phyloP scores from a whole-genome alignment of 2,888 invertebrate species.

The Pseudanteris insignis region DNA sequence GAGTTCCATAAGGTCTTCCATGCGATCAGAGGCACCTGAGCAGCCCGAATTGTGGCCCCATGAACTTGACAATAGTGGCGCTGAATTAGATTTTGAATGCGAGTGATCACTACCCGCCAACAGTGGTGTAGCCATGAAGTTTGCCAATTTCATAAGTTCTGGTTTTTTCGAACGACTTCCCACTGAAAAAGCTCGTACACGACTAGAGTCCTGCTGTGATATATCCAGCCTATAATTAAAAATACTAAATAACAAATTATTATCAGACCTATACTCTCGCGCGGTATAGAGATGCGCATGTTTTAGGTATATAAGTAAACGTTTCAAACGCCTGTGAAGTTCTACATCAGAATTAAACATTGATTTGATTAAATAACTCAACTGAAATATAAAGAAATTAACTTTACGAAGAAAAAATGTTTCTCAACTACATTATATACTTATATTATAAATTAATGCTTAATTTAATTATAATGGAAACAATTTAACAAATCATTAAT shows the following conservation, averaged over 20 bases:
- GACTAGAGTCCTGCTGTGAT: slow-evolving; percentile 66
- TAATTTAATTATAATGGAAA: too few species aligned
- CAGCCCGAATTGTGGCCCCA: slow-evolving; percentile 66
- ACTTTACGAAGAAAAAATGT: too few species aligned
- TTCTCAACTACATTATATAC: too few species aligned
- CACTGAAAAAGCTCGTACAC: slow-evolving; percentile 81
- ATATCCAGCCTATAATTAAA: slow-evolving; percentile 60
- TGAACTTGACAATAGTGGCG: slow-evolving; percentile 73
- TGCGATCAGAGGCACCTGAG: slow-evolving; percentile 71
- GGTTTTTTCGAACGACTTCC: slow-evolving; percentile 74
- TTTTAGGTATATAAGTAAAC: too few species aligned
- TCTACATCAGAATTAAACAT: too few species aligned
- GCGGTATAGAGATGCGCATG: too few species aligned
- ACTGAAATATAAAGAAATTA: too few species aligned
- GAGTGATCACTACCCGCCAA: slow-evolving; percentile 55
- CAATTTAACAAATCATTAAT: too few species aligned
- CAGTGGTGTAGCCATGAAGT: slow-evolving; percentile 56
- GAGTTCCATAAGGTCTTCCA: slow-evolving; percentile 86
- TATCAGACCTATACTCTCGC: slow-evolving; percentile 10
- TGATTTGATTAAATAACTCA: too few species aligned
- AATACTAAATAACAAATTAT: slow-evolving; percentile 41
- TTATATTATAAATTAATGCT: too few species aligned
- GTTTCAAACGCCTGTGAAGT: too few species aligned
- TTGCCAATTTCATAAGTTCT: slow-evolving; percentile 59
- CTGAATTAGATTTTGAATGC: slow-evolving; percentile 73